Base-by-base conservation (phyloP, 2,113 vertebrate species). In the Mormyrus lacerda region DNA sequence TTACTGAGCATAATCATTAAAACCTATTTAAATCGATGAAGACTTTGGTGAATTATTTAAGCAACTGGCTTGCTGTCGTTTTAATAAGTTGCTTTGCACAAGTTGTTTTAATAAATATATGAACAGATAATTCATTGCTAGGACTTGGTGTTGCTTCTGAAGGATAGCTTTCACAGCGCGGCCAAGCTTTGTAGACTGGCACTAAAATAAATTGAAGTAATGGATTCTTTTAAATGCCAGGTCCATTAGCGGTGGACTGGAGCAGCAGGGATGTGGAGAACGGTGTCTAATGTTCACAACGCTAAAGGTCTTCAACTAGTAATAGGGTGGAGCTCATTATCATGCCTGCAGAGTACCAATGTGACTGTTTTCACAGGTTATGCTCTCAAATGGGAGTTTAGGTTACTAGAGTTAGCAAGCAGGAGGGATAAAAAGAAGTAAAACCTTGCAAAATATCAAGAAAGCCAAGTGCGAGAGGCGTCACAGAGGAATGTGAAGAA, bases 121-220 rank as follows among this genome's bases (percentile, higher is more conserved):
- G 91, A 92, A 90, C 89, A 87, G 47, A 87, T 90, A 85, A 89
- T 42, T 88, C 39, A 90, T 61, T 89, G 89, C 48, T 73, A 17
- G 42, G 24, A 86, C 39, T 85, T 76, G 31, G 50, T 88, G 85
- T 58, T 82, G 83, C 89, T 84, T 58, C 82, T 89, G 90, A 92
- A 35, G 91, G 91, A 92, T 91, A 90, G 76, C 89, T 88, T 83
- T 92, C 89, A 87, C 88, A 91, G 91, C 85, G 65, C 87, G 51
- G 90, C 89, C 83, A 87, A 89, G 69, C 90, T 87, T 88, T 90
- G 88, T 44, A 15, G 89, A 88, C 87, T 89, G 83, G 89, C 87
- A 90, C 92, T 93, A 92, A 91, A 92, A 91, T 91, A 90, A 91
- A 92, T 92, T 91, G 90, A 92, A 91, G 89, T 82, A 91, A 89